A percentile compares a stretch with the other conserved stretches of the same genome.
Conservation (phyloP, 2,888 invertebrate genomes). For the Limulus polyphemus region DNA sequence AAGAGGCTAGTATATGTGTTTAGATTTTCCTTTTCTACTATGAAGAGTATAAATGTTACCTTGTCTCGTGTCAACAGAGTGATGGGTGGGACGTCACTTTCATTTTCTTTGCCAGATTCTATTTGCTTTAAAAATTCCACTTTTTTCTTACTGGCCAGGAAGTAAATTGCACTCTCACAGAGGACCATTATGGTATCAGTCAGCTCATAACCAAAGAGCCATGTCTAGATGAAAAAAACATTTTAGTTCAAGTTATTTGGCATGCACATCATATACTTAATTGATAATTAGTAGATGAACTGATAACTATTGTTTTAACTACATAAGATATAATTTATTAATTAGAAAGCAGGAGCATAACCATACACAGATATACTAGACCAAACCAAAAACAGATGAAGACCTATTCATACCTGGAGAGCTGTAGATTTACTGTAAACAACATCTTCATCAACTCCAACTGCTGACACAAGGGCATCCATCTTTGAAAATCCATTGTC, state of each 20-base stretch:
- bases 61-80: slow-evolving; percentile 79
- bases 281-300: not conserved
- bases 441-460: slow-evolving; percentile 87
- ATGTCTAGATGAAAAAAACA: slow-evolving; percentile 50
- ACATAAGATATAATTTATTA: not conserved
- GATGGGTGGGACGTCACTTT: slow-evolving; percentile 60
- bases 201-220: slow-evolving; percentile 93
- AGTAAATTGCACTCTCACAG: slow-evolving; percentile 68
- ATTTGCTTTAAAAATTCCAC: slow-evolving; percentile 88
- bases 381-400: not conserved
- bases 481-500: slow-evolving; percentile 62
- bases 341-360: not conserved
- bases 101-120: slow-evolving; percentile 69
- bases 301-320: not conserved
- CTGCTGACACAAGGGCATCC: slow-evolving; percentile 80
- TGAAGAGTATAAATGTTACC: slow-evolving; percentile 44
- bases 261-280: not conserved
- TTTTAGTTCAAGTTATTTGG: slow-evolving; percentile 3
- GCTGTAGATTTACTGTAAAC: slow-evolving; percentile 94
- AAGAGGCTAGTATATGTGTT: not conserved
- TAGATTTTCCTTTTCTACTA: too few relatives aligned
- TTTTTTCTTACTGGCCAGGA: slow-evolving; percentile 94
- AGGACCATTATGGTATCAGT: slow-evolving; percentile 90
- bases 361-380: not conserved
- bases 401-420: slow-evolving; percentile 54